Conservation (phyloP, 2,888 invertebrate species). For the Oligia strigilis region DNA sequence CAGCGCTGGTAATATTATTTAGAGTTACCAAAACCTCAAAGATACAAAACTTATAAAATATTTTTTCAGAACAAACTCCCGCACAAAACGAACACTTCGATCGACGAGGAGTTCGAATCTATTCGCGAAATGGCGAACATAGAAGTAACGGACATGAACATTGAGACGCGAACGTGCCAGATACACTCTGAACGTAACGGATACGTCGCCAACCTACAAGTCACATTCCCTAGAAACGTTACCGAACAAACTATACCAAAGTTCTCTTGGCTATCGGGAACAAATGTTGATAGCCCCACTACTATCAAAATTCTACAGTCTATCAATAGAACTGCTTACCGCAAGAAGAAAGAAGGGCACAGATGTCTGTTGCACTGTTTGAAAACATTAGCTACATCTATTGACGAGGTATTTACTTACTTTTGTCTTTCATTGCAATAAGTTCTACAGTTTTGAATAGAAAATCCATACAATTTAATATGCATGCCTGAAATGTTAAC, state of each 20-base stretch:
- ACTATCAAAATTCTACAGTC: conserved; percentile 95
- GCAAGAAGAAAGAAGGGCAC: conserved; percentile 95
- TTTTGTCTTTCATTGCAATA: neutral
- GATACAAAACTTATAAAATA: neutral
- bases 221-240: conserved; percentile 91
- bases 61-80: conserved; percentile 81
- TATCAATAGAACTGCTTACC: conserved; percentile 94
- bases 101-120: conserved; percentile 89
- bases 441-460: neutral
- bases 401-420: conserved; percentile 84
- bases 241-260: conserved; percentile 87
- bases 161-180: conserved; percentile 90
- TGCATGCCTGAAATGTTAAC: conserved; percentile 3
- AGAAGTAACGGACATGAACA: conserved; percentile 91
- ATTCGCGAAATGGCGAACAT: conserved; percentile 89
- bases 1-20: too few species aligned
- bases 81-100: conserved; percentile 81
- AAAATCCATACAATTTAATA: neutral
- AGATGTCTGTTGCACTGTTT: conserved; percentile 97
- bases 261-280: conserved; percentile 88
- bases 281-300: conserved; percentile 92
- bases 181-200: conserved; percentile 90
- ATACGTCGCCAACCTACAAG: conserved; percentile 89
- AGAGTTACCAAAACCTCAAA: neutral
- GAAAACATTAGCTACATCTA: conserved; percentile 86